A percentile compares a stretch with the other conserved stretches of the same genome.
These are phyloP conservation scores for Triplophysa tibetana DNA, from an alignment of 2,113 vertebrate genomes.

Conservation along the genomic window DNA sequence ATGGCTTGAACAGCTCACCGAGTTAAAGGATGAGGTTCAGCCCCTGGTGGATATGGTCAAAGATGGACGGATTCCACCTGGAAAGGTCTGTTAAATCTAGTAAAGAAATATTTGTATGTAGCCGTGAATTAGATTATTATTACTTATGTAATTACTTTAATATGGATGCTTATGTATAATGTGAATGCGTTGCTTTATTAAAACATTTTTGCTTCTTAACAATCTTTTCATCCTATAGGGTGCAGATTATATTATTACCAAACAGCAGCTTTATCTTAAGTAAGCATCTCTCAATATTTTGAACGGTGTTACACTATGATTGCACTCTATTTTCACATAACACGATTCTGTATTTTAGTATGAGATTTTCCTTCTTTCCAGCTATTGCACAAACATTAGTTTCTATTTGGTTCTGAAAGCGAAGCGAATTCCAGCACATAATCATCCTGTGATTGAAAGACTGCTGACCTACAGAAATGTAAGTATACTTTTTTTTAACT, in stretches of 20 bases:
- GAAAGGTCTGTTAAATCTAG: slow-evolving; percentile 70
- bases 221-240: slow-evolving; percentile 65
- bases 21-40: slow-evolving; percentile 86
- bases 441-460: slow-evolving; percentile 91
- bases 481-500: slow-evolving; percentile 51
- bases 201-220: background rate
- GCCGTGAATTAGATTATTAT: background rate
- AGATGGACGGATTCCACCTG: slow-evolving; percentile 78
- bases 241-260: slow-evolving; percentile 84
- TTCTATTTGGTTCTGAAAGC: slow-evolving; percentile 94
- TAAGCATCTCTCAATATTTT: slow-evolving; percentile 58
- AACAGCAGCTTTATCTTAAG: slow-evolving; percentile 92
- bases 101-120: background rate
- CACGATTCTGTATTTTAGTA: background rate
- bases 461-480: slow-evolving; percentile 88
- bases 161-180: background rate
- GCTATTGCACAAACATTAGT: slow-evolving; percentile 94
- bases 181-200: background rate
- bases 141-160: background rate
- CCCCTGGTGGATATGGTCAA: slow-evolving; percentile 85
- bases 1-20: slow-evolving; percentile 70
- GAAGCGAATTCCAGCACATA: slow-evolving; percentile 81
- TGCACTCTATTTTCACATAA: background rate
- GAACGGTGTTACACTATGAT: background rate
- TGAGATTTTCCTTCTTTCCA: slow-evolving; percentile 50